Evolutionary conservation across 2,888 invertebrate species (phyloP).

Genomic region (Andrena dorsata): DNA sequence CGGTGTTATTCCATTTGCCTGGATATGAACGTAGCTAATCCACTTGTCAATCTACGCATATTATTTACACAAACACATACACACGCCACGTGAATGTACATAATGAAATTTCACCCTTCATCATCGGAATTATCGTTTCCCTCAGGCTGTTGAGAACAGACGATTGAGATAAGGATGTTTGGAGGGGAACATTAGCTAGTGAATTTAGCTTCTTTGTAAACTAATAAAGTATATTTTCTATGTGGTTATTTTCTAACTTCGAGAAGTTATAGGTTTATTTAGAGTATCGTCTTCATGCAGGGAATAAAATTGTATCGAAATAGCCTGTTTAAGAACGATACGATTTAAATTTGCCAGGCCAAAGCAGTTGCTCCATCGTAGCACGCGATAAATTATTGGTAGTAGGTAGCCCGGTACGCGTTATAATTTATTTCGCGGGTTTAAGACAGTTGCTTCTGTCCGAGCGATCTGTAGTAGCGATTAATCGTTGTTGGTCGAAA

Average conservation of each 20-base stretch:
- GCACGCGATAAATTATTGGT: slow-evolving; percentile 58
- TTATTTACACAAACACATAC: neutral
- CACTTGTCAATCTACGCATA: neutral
- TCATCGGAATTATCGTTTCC: too few species aligned
- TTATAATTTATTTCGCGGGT: slow-evolving; percentile 68
- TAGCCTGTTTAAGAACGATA: neutral
- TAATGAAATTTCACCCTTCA: too few species aligned
- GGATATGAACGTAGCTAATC: neutral
- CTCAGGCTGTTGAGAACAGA: too few species aligned
- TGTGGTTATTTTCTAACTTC: too few species aligned
- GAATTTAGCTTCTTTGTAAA: too few species aligned
- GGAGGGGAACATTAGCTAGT: too few species aligned
- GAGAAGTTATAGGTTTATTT: neutral
- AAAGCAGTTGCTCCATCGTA: slow-evolving; percentile 34
- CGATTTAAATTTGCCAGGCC: slow-evolving; percentile 36
- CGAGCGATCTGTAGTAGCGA: slow-evolving; percentile 66
- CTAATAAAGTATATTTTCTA: too few species aligned
- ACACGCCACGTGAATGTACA: too few species aligned
- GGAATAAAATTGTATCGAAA: neutral
- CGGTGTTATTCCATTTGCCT: too few species aligned
- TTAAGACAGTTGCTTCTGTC: slow-evolving; percentile 69
- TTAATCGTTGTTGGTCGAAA: slow-evolving; percentile 72
- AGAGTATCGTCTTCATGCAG: neutral
- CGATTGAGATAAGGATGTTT: too few species aligned
- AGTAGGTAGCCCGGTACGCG: slow-evolving; percentile 20